These are phyloP conservation scores for Oeneis ivallda DNA, from an alignment of 2,888 invertebrate species.

Conservation along the genomic window DNA sequence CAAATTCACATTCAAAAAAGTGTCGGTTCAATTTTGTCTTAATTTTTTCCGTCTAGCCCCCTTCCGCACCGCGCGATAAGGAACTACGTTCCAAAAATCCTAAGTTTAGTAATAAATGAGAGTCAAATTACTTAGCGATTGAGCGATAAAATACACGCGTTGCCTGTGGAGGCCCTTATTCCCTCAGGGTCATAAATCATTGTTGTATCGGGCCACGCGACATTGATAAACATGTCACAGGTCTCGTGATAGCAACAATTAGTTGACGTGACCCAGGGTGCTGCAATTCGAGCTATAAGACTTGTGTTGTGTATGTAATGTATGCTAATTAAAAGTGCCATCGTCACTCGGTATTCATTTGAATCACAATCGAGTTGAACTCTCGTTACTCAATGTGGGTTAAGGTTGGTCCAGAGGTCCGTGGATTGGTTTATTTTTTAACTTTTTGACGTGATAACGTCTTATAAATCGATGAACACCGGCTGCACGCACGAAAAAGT, in stretches of 20 bases:
- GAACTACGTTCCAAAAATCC: too few relatives aligned
- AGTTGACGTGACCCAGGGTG: slow-evolving; percentile 41
- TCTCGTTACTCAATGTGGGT: slow-evolving; percentile 41
- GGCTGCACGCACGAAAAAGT: too few relatives aligned
- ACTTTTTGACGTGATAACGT: too few relatives aligned
- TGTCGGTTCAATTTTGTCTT: too few relatives aligned
- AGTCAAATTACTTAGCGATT: not conserved
- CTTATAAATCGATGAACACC: too few relatives aligned
- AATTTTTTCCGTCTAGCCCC: too few relatives aligned
- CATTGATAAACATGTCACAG: slow-evolving; percentile 42
- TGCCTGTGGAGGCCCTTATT: slow-evolving; percentile 26
- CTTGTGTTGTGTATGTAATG: slow-evolving; percentile 42
- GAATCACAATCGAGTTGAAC: slow-evolving; percentile 45
- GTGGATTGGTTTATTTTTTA: slow-evolving; percentile 1
- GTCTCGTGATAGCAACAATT: slow-evolving; percentile 44
- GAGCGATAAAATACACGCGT: not conserved
- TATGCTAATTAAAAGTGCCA: slow-evolving; percentile 43
- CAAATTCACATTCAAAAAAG: too few relatives aligned
- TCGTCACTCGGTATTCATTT: slow-evolving; percentile 40
- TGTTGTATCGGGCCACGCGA: slow-evolving; percentile 39
- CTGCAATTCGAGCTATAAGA: slow-evolving; percentile 35
- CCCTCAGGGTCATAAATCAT: slow-evolving; percentile 41
- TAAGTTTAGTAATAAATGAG: not conserved
- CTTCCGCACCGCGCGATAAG: too few relatives aligned
- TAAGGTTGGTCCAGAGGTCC: slow-evolving; percentile 39